Evolutionary conservation across 1,140 invertebrate genomes (phyloP).

Genomic region (Plectrocnemia conspersa): DNA sequence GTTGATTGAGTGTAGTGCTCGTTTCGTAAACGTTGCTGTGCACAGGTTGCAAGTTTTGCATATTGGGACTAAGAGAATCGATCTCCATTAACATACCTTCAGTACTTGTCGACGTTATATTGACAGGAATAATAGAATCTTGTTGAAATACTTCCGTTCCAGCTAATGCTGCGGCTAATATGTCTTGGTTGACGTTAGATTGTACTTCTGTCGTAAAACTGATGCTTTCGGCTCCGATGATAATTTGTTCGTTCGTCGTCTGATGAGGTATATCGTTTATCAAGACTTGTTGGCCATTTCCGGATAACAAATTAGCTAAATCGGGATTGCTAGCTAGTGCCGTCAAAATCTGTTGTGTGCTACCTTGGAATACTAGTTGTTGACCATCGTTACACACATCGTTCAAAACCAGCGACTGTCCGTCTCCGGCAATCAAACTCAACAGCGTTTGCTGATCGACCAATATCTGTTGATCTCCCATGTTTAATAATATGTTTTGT

Average conservation of each 20-base stretch:
- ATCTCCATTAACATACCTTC: slow-evolving; percentile 37
- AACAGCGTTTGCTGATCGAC: slow-evolving; percentile 36
- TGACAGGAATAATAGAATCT: slow-evolving; percentile 44
- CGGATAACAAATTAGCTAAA: slow-evolving; percentile 13
- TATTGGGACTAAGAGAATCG: slow-evolving; percentile 48
- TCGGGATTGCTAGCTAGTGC: slow-evolving; percentile 26
- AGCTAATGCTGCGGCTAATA: slow-evolving; percentile 68
- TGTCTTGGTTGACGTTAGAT: slow-evolving; percentile 58
- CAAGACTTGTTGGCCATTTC: slow-evolving; percentile 44
- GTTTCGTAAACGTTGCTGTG: slow-evolving; percentile 63
- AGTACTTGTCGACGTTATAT: slow-evolving; percentile 20
- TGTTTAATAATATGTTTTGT: slow-evolving; percentile 42
- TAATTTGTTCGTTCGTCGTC: slow-evolving; percentile 32
- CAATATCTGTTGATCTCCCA: slow-evolving; percentile 38
- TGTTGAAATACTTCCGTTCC: slow-evolving; percentile 70
- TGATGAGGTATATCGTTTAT: slow-evolving; percentile 35
- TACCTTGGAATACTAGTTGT: slow-evolving; percentile 29
- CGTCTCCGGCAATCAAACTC: slow-evolving; percentile 27
- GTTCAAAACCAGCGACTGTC: slow-evolving; percentile 17
- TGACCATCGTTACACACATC: slow-evolving; percentile 29
- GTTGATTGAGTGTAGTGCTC: slow-evolving; percentile 66
- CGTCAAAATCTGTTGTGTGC: slow-evolving; percentile 25
- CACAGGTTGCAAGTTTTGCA: slow-evolving; percentile 51
- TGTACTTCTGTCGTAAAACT: slow-evolving; percentile 33
- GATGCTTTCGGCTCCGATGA: slow-evolving; percentile 41